Percentiles rank a stretch among this genome's conserved stretches.
phyloP scores from a whole-genome alignment of 2,797 vertebrate species.

The Sarcophilus harrisii region DNA sequence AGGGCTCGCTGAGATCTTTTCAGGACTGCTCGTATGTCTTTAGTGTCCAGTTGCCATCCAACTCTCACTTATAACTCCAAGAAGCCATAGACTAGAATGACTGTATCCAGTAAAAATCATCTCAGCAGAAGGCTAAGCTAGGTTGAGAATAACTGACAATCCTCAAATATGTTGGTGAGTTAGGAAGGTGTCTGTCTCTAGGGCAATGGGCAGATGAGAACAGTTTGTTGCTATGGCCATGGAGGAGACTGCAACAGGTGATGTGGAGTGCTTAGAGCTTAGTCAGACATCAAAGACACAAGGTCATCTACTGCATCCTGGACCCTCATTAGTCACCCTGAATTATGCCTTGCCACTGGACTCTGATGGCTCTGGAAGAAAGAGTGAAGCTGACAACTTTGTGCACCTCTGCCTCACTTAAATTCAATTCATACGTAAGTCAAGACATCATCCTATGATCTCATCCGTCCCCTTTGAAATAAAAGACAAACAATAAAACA shows the following conservation, averaged over 20 bases:
- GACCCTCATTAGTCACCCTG: neutral
- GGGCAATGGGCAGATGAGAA: neutral
- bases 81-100: neutral
- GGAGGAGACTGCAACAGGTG: neutral
- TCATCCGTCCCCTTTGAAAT: neutral
- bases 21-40: neutral
- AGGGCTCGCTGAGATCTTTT: neutral
- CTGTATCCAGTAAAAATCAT: neutral
- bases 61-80: neutral
- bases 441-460: neutral
- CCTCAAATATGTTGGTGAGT: neutral
- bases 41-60: neutral
- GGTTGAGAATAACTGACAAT: neutral
- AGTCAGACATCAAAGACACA: neutral
- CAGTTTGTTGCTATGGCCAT: neutral
- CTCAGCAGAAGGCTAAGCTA: neutral
- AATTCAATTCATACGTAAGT: neutral
- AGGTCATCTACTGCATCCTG: neutral
- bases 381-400: neutral
- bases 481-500: neutral
- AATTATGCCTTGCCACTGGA: neutral
- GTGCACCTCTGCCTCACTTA: neutral
- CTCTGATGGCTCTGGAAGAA: neutral
- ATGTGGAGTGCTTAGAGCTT: neutral
- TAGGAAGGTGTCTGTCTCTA: neutral